Base-by-base conservation (phyloP, 2,113 vertebrate genomes). In the Microtus montanus region DNA sequence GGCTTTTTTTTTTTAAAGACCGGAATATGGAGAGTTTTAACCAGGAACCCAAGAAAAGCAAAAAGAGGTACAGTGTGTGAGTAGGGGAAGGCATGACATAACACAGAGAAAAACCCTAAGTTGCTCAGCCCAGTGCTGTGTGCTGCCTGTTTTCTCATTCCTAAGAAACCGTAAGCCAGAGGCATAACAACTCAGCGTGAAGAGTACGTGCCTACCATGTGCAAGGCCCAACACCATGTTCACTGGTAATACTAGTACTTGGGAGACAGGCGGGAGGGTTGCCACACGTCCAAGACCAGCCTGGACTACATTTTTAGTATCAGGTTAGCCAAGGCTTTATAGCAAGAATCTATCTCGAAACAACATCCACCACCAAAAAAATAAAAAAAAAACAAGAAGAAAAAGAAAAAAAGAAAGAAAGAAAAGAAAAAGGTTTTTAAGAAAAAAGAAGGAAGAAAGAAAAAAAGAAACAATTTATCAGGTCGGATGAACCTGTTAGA, bases 401-500 rank as follows among this genome's bases (percentile, higher is more conserved):
- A 20, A 12, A 5, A 41, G 22, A 3, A 89, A 30, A 7, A 12
- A 3, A 47, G 35, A 61, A 77, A n/a, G 2, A 35, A 77, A 44
- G 47, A 38, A 52, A 22, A 15, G 7, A 20, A 30, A 5, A 41
- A 22, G 15, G 49, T 49, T 49, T 49, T 78, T 44, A 12, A 47
- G 33, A 47, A 44, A 61, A 77, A n/a, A 1, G 41, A 64, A n/a
- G 2, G 24, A 89, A 44, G 64, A 20, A 52, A 12, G 14, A 52
- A 47, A 44, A 15, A 14, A 22, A 41, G 15, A 44, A 44, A 30
- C 38, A 19, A n/a, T 4, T 61, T 11, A 20, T 5, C 78, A 90
- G 87, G 79, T 44, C 49, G 30, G 61, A 91, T 49, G 26, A 95
- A 94, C 75, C 68, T 90, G 54, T 90, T 78, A 95, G 49, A 85